Evolutionary conservation across 2,888 invertebrate species (phyloP).

Genomic region (Galerucella nymphaeae): DNA sequence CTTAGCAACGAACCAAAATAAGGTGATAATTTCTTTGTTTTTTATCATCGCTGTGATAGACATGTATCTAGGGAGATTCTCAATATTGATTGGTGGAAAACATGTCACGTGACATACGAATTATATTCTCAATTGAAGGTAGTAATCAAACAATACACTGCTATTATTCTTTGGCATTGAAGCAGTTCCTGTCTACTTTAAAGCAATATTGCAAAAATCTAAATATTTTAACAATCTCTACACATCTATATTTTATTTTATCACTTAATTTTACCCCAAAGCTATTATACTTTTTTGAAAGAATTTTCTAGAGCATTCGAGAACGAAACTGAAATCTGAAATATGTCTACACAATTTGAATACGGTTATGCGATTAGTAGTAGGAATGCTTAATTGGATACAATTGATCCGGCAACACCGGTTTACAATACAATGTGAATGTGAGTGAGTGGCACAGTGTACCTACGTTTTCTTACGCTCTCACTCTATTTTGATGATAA

Average conservation of each 20-base stretch:
- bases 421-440: constrained; percentile 54
- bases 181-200: neutral
- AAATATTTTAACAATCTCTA: too few species aligned
- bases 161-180: neutral
- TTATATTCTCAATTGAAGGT: too few species aligned
- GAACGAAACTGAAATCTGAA: neutral
- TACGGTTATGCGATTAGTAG: constrained; percentile 5
- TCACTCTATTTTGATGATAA: constrained; percentile 52
- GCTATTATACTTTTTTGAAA: neutral
- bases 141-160: too few species aligned
- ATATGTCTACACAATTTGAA: neutral
- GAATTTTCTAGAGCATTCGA: neutral
- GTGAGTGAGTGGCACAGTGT: constrained; percentile 51
- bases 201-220: neutral
- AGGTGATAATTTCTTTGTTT: too few species aligned
- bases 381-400: constrained; percentile 12
- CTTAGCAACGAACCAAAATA: too few species aligned
- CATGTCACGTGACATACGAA: too few species aligned
- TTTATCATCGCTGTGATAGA: too few species aligned
- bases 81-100: too few species aligned
- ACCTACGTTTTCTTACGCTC: constrained; percentile 49
- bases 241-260: too few species aligned
- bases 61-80: too few species aligned
- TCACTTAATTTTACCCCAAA: neutral
- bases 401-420: constrained; percentile 6